Percentiles rank a stretch among this genome's conserved stretches.
These are phyloP conservation scores for Oceanodroma tethys DNA, from an alignment of 2,113 vertebrate genomes.

Conservation along the genomic window DNA sequence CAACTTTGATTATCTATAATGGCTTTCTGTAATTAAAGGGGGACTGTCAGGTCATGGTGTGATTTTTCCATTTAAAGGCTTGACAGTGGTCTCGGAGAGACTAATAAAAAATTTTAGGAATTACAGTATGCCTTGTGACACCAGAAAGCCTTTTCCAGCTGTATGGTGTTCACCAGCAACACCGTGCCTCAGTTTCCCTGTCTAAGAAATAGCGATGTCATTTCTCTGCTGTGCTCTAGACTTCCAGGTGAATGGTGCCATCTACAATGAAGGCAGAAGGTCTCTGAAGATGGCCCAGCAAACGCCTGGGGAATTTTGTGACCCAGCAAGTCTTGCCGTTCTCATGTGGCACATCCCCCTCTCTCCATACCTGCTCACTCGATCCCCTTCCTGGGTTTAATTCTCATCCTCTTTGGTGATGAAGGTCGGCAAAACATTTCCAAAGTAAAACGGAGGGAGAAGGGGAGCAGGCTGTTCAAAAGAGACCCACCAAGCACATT, in stretches of 20 bases:
- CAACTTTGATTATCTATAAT: not conserved
- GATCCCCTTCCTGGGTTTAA: not conserved
- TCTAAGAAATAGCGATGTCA: fast-evolving
- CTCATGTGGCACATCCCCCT: not conserved
- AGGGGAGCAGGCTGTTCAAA: not conserved
- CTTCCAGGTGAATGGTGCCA: not conserved
- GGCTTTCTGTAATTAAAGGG: not conserved
- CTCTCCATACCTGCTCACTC: not conserved
- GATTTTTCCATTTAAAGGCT: not conserved
- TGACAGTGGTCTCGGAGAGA: not conserved
- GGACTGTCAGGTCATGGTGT: not conserved
- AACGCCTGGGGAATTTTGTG: not conserved
- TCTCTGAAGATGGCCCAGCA: not conserved
- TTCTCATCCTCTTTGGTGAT: not conserved
- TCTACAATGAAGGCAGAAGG: not conserved
- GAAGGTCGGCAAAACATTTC: not conserved
- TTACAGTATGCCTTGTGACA: not conserved
- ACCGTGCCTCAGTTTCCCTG: not conserved
- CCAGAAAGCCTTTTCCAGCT: not conserved
- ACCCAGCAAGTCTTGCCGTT: not conserved
- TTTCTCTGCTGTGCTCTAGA: not conserved
- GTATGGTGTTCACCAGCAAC: not conserved
- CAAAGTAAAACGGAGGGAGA: not conserved
- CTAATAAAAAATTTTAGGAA: not conserved
- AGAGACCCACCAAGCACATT: not conserved